Evolutionary conservation across 2,113 vertebrate genomes (phyloP), one percentile per base, ranked within the genome.

Genomic region (Syngnathoides biaculeatus): DNA sequence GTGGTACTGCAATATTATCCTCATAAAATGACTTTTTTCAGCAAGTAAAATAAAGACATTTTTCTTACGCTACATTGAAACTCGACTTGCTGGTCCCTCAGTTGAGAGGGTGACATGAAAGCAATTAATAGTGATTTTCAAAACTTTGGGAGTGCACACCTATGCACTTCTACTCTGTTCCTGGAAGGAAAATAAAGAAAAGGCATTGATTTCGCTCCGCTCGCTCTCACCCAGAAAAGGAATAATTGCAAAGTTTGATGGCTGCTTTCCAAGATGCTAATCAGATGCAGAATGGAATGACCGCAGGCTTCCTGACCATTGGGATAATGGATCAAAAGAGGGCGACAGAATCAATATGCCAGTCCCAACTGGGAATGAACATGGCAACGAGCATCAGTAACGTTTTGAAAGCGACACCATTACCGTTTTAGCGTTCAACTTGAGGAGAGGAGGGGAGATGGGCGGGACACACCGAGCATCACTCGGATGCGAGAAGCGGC

Each of bases 281-380:
- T 73, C 67, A 79, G 78, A 80, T 43, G 71, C 47, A 58, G 69
- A 84, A 80, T 73, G 62, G 47, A 66, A 86, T 84, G 82, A 85
- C 83, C 81, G 22, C 81, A 77, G 71, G 71, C 75, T 82, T 85
- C 75, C 77, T 69, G 69, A 68, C 52, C 69, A 60, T 64, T 70
- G 17, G 71, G 79, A 68, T 85, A 87, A 86, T 87, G 85, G 85
- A 71, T 80, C 67, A 55, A 77, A 77, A 77, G 58, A 71, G 45
- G 61, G 69, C 78, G 68, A 73, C 69, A 66, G 65, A 75, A 87
- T 89, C 85, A 1, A 88, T 87, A 78, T 0, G n/a, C 7, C n/a
- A 68, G 69, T 75, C 78, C 81, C 78, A 71, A 79, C 74, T 77
- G 63, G 77, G 64, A 19, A 52, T 11, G 48, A 52, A 10, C 8